phyloP scores from a whole-genome alignment of 2,888 invertebrate genomes.

The Apodemia duryi region DNA sequence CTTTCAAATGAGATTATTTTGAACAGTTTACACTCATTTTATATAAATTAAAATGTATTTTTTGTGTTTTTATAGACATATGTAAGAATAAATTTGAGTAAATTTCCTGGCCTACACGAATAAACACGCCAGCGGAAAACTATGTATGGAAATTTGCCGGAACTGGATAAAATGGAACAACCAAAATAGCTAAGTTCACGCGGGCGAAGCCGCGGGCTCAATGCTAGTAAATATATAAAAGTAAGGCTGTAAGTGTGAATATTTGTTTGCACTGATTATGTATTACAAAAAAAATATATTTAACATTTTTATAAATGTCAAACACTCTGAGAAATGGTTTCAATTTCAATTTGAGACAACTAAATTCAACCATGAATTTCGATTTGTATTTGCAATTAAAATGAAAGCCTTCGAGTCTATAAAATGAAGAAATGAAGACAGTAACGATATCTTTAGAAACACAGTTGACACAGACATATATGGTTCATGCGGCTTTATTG shows the following conservation, averaged over 20 bases:
- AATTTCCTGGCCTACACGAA: too few relatives aligned
- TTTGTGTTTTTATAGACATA: too few relatives aligned
- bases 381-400: constrained; percentile 8
- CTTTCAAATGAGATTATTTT: too few relatives aligned
- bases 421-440: constrained; percentile 30
- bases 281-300: neutral
- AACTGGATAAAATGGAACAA: too few relatives aligned
- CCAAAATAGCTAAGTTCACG: too few relatives aligned
- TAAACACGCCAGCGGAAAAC: too few relatives aligned
- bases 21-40: too few relatives aligned
- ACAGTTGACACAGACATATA: constrained; percentile 46
- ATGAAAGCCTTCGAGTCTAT: constrained; percentile 26
- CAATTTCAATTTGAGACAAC: neutral
- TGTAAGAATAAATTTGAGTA: too few relatives aligned
- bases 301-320: neutral
- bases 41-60: too few relatives aligned
- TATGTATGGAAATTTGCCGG: too few relatives aligned
- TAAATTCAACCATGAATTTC: neutral
- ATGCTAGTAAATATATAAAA: too few relatives aligned
- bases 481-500: constrained; percentile 49
- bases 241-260: neutral
- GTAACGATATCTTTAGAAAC: constrained; percentile 42
- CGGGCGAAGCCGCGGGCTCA: too few relatives aligned
- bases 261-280: neutral
- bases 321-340: neutral